phyloP scores from a whole-genome alignment of 2,113 vertebrate species.

The Toxotes chatareus region DNA sequence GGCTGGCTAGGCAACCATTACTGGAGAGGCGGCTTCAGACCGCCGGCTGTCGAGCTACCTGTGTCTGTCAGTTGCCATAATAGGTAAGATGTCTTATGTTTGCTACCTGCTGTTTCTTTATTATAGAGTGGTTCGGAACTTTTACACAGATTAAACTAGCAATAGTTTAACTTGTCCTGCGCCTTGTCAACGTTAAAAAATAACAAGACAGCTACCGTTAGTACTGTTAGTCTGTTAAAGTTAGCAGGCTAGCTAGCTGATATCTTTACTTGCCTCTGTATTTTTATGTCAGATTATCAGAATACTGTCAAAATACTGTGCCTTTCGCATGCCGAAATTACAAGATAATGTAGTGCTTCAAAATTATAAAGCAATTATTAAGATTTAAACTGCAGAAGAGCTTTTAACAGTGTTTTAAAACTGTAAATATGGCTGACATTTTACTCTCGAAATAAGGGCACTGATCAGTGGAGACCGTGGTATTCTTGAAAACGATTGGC shows the following conservation, averaged over 20 bases:
- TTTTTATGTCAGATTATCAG: not conserved
- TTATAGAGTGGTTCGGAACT: not conserved
- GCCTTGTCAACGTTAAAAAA: slow-evolving; percentile 46
- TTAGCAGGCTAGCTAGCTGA: slow-evolving; percentile 66
- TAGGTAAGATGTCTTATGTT: slow-evolving; percentile 66
- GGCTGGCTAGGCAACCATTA: slow-evolving; percentile 69
- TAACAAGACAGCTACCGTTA: slow-evolving; percentile 19
- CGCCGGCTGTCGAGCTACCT: slow-evolving; percentile 53
- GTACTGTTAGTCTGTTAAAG: slow-evolving; percentile 55
- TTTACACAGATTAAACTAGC: not conserved
- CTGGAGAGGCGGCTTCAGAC: slow-evolving; percentile 56
- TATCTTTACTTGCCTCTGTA: slow-evolving; percentile 12
- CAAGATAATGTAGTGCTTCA: too few relatives aligned
- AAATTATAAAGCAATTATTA: not conserved
- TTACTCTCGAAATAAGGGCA: slow-evolving; percentile 80
- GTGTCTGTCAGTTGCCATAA: slow-evolving; percentile 61
- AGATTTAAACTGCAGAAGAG: slow-evolving; percentile 4
- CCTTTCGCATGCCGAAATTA: not conserved
- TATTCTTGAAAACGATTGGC: slow-evolving; percentile 68
- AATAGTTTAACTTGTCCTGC: not conserved
- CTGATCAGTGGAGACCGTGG: slow-evolving; percentile 52
- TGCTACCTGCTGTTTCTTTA: not conserved
- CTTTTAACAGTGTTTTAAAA: slow-evolving; percentile 71
- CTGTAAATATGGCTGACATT: slow-evolving; percentile 88
- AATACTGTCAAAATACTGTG: not conserved